A percentile compares a stretch with the other conserved stretches of the same genome.
phyloP scores from a whole-genome alignment of 2,797 vertebrate species.

The Gymnothorax javanicus region DNA sequence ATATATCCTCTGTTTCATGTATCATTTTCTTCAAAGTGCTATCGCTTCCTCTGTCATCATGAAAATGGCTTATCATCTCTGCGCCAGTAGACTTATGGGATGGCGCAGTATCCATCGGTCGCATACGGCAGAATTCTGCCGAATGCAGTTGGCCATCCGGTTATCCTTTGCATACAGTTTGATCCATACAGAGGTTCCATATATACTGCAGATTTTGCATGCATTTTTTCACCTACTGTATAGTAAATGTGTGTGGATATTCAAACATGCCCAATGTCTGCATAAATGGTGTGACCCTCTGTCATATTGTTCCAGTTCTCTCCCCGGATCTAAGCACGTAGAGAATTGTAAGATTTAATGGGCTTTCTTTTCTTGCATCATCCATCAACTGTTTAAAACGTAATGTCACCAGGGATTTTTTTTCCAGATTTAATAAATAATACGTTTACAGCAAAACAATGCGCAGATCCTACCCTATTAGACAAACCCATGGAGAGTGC shows the following conservation, averaged over 20 bases:
- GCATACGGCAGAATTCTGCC: too few relatives aligned
- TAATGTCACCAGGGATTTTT: neutral
- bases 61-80: too few relatives aligned
- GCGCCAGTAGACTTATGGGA: too few relatives aligned
- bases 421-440: neutral
- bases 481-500: neutral
- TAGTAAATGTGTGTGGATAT: neutral
- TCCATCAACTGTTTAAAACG: constrained; percentile 9
- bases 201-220: too few relatives aligned
- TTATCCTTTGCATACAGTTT: too few relatives aligned
- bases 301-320: neutral
- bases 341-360: neutral
- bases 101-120: too few relatives aligned
- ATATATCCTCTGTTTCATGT: too few relatives aligned
- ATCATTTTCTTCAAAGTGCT: too few relatives aligned
- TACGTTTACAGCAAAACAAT: neutral
- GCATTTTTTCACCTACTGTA: too few relatives aligned
- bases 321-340: neutral
- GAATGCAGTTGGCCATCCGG: too few relatives aligned
- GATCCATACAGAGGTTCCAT: too few relatives aligned
- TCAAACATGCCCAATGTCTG: neutral
- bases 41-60: too few relatives aligned
- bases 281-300: neutral
- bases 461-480: neutral
- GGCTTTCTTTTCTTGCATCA: neutral